phyloP scores from a whole-genome alignment of 2,113 vertebrate species.

The Sceloporus undulatus region DNA sequence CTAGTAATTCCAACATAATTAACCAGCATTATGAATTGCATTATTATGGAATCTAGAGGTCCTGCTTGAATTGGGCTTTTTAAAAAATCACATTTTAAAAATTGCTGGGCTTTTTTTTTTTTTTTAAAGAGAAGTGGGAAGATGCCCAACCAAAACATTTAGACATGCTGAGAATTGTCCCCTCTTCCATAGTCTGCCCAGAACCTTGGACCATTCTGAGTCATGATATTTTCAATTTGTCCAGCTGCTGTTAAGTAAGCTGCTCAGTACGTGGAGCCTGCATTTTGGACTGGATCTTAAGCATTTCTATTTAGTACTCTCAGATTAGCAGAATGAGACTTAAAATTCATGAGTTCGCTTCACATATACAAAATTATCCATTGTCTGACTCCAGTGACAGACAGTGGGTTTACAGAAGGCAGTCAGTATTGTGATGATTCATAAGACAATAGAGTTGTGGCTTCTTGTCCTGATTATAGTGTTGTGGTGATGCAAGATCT shows the following conservation, averaged over 20 bases:
- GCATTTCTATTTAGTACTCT: not conserved
- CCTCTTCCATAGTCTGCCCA: not conserved
- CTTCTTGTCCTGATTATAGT: not conserved
- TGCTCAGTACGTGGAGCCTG: not conserved
- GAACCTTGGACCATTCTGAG: not conserved
- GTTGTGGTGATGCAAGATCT: too few relatives aligned
- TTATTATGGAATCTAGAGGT: not conserved
- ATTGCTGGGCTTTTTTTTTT: not conserved
- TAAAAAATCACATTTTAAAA: not conserved
- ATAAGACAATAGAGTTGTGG: not conserved
- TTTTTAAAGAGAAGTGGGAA: not conserved
- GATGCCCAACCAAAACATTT: not conserved
- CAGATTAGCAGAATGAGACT: not conserved
- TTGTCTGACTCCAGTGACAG: not conserved
- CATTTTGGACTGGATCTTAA: not conserved
- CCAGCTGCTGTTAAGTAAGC: not conserved
- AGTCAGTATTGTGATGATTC: too few relatives aligned
- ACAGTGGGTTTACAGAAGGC: not conserved
- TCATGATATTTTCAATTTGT: not conserved
- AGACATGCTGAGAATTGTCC: not conserved
- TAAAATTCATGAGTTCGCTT: not conserved
- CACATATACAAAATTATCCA: not conserved
- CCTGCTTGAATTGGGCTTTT: not conserved
- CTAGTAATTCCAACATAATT: not conserved
- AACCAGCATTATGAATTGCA: rapidly evolving